These are phyloP conservation scores for Monarcha castaneiventris DNA, from an alignment of 2,113 vertebrate species.

Conservation along the genomic window DNA sequence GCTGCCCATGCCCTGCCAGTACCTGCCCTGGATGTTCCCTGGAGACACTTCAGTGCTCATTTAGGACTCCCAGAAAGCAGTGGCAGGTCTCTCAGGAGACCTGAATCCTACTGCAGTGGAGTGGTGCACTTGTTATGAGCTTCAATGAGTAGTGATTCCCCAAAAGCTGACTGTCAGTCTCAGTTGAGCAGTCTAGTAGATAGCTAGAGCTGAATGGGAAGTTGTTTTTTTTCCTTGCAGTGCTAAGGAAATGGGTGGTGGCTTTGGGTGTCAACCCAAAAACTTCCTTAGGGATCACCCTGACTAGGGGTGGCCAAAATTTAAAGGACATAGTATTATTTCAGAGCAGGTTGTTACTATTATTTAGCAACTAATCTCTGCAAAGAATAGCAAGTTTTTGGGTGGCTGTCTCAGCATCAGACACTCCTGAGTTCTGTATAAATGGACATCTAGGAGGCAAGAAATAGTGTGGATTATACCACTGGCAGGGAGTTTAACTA, in stretches of 20 bases:
- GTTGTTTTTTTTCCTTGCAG: rapidly evolving
- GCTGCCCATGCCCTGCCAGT: neutral
- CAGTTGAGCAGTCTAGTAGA: neutral
- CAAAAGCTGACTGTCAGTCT: neutral
- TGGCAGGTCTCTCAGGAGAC: neutral
- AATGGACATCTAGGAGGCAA: neutral
- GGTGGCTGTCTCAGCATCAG: neutral
- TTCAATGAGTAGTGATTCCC: neutral
- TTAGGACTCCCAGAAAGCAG: neutral
- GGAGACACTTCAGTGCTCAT: neutral
- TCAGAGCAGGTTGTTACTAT: neutral
- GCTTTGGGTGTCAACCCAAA: neutral
- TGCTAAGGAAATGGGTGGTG: neutral
- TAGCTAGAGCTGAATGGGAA: neutral
- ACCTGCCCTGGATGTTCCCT: rapidly evolving
- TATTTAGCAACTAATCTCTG: neutral
- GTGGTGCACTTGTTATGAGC: neutral
- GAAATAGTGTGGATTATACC: neutral
- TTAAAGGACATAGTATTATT: neutral
- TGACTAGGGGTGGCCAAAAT: neutral
- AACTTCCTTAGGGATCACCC: neutral
- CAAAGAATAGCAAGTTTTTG: neutral
- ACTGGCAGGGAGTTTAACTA: neutral
- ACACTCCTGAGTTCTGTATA: rapidly evolving
- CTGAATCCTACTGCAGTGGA: neutral